Percentiles rank a stretch among this genome's conserved stretches.
Conservation (phyloP, 2,113 vertebrate species). For the Stercorarius parasiticus region DNA sequence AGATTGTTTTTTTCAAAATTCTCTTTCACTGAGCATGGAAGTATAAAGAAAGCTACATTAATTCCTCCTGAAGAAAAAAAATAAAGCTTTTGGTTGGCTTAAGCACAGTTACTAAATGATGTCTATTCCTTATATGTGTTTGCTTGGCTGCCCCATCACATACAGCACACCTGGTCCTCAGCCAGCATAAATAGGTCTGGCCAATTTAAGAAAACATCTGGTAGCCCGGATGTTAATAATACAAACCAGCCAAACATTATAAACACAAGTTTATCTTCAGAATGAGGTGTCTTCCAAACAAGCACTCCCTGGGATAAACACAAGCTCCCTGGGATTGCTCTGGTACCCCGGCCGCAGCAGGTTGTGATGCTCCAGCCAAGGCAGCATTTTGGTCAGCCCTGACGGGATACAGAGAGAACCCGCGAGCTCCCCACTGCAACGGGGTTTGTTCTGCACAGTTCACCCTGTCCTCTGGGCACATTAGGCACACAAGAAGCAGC, state of each 20-base stretch:
- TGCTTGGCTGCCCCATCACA: background rate
- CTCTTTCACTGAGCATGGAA: background rate
- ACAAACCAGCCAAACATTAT: background rate
- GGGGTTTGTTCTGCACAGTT: background rate
- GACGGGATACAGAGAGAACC: fast-evolving
- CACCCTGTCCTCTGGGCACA: background rate
- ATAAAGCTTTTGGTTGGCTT: background rate
- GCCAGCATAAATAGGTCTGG: background rate
- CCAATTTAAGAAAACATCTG: background rate
- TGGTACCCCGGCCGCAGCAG: fast-evolving
- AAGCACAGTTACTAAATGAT: background rate
- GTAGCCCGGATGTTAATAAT: background rate
- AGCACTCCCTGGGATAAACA: background rate
- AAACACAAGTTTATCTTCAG: background rate
- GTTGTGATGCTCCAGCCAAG: background rate
- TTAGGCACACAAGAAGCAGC: background rate
- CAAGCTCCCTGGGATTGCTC: fast-evolving
- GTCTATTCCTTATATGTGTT: fast-evolving
- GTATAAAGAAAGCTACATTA: background rate
- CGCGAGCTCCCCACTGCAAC: fast-evolving
- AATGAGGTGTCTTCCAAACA: fast-evolving
- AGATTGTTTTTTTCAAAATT: background rate
- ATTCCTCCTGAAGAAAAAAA: background rate
- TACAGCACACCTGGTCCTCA: background rate
- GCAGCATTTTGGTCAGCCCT: background rate